Evolutionary conservation across 1,140 invertebrate species (phyloP), one percentile per base, ranked within the genome.

Genomic region (Diorhabda sublineata): DNA sequence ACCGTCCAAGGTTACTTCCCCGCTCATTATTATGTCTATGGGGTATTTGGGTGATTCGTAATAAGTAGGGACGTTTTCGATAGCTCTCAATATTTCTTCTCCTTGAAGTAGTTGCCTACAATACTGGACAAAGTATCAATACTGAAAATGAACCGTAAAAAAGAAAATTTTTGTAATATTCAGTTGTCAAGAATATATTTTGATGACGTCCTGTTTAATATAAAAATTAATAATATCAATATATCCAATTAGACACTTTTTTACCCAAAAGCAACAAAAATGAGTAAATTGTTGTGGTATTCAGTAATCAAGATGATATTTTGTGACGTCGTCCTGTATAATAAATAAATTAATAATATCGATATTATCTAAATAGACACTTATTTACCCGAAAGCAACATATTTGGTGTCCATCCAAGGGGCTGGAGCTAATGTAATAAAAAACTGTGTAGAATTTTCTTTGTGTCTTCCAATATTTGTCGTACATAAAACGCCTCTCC

Each of bases 401-500:
- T 93, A 92, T 76, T 88, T 89, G 52, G 85, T 83, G 79, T 92
- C 87, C 81, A 94, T 87, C 86, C 92, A 93, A 63, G 87, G 83
- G 57, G 88, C 87, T 2, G 89, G 85, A 71, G 88, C 89, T n/a
- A 92, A 81, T 8, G 90, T 87, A 42, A 95, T 85, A 76, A 92
- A 91, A 78, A 95, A 94, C 79, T 95, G 92, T 61, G 88, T 89
- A 6, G 87, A 88, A 79, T 94, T 94, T 62, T 84, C 78, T 5
- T 77, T 77, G 69, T 85, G 81, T 72, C 66, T 83, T 61, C 82
- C 83, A 73, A 81, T 79, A 69, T 85, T 84, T 59, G 83, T 83
- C 83, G 84, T 85, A n/a, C 82, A 82, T 8, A 85, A 71, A 2
- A 85, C 81, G 3, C 85, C 85, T 47, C 84, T 79, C 75, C 78